Percentiles rank a stretch among this genome's conserved stretches.
These are phyloP conservation scores for Antheraea mylitta DNA, from an alignment of 1,140 invertebrate genomes.

Conservation along the genomic window DNA sequence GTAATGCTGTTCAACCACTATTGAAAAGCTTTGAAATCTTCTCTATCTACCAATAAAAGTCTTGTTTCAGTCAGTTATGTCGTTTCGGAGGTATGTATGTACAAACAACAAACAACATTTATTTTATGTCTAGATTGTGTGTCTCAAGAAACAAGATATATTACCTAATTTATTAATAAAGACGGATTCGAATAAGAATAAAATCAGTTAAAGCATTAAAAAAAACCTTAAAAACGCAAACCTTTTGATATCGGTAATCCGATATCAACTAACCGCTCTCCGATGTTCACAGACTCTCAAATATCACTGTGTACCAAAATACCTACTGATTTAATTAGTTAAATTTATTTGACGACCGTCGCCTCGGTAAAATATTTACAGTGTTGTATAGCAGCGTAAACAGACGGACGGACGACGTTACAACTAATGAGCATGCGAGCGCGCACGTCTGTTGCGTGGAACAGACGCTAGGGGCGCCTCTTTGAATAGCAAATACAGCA, in stretches of 20 bases:
- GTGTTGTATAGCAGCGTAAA: conserved; percentile 51
- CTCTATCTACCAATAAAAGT: no score
- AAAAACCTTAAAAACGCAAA: not conserved
- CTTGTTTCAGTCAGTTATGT: no score
- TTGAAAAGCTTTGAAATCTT: no score
- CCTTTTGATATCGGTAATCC: not conserved
- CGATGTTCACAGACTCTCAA: not conserved
- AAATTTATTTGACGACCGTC: conserved; percentile 44
- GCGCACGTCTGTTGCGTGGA: conserved; percentile 17
- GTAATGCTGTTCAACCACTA: no score
- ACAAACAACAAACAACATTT: no score
- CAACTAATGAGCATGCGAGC: conserved; percentile 38
- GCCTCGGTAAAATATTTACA: conserved; percentile 42
- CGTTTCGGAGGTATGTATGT: no score
- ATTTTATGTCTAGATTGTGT: no score
- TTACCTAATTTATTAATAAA: no score
- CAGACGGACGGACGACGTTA: conserved; percentile 35
- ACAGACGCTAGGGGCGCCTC: conserved; percentile 19
- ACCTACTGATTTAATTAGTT: conserved; percentile 34
- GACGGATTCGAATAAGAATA: not conserved
- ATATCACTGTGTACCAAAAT: not conserved
- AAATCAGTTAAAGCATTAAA: not conserved
- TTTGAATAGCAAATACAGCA: conserved; percentile 24
- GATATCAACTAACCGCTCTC: not conserved
- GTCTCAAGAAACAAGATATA: no score